A percentile compares a stretch with the other conserved stretches of the same genome.
Conservation (phyloP, 2,113 vertebrate species). For the Zosterops japonicus region DNA sequence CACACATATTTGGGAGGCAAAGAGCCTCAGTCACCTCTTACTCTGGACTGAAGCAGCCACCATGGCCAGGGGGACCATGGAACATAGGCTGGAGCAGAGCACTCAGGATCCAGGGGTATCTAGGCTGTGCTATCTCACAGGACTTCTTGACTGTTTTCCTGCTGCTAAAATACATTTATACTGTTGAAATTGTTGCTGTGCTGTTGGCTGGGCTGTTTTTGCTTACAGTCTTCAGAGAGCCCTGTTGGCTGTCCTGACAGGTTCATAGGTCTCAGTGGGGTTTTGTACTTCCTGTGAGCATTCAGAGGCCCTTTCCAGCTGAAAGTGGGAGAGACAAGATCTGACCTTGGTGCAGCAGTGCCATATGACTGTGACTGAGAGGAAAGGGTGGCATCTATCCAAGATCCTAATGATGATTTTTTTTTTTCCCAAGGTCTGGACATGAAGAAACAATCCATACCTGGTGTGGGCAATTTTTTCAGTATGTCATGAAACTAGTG, state of each 20-base stretch:
- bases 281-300: background rate
- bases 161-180: background rate
- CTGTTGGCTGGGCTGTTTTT: background rate
- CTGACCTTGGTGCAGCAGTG: background rate
- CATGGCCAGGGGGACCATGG: fast-evolving
- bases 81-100: fast-evolving
- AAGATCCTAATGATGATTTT: background rate
- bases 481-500: background rate
- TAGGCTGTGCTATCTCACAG: background rate
- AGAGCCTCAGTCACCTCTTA: background rate
- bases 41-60: fast-evolving
- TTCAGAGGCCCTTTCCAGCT: background rate
- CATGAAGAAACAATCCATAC: background rate
- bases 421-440: background rate
- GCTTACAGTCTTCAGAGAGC: background rate
- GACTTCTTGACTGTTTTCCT: background rate
- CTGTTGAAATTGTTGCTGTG: background rate
- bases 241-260: background rate
- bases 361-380: background rate
- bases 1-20: background rate
- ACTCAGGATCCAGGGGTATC: background rate
- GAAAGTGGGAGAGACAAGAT: background rate
- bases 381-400: background rate
- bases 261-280: background rate
- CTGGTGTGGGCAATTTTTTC: background rate